Conservation (phyloP, 2,888 invertebrate species). For the Hirtodrosophila trivittata region DNA sequence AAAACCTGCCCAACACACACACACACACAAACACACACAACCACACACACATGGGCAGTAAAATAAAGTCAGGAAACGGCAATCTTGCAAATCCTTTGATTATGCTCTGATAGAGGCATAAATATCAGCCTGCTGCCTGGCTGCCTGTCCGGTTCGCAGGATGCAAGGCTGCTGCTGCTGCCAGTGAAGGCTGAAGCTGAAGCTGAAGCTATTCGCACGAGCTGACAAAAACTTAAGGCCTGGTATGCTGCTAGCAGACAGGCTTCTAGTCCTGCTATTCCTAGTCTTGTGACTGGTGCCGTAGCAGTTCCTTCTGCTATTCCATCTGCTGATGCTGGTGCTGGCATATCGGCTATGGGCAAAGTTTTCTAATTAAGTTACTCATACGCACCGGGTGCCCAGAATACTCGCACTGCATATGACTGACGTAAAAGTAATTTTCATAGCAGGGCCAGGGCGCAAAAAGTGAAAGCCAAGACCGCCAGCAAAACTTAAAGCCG, state of each 20-base stretch:
- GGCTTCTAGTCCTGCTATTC: neutral
- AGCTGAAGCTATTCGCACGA: constrained; percentile 40
- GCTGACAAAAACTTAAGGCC: constrained; percentile 52
- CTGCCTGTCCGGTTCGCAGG: neutral
- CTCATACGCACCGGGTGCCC: constrained; percentile 74
- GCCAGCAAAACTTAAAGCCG: constrained; percentile 56
- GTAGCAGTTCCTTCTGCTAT: neutral
- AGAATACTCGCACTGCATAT: constrained; percentile 52
- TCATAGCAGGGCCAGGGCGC: constrained; percentile 45
- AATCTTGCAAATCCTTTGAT: constrained; percentile 40
- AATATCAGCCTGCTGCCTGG: constrained; percentile 26
- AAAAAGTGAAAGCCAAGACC: constrained; percentile 57
- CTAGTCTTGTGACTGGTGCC: no score
- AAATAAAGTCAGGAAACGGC: constrained; percentile 4
- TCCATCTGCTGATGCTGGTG: constrained; percentile 9
- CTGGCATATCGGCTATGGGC: constrained; percentile 54
- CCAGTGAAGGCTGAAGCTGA: constrained; percentile 1
- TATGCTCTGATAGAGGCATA: constrained; percentile 47
- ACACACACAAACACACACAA: constrained; percentile 2
- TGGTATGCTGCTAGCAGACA: constrained; percentile 3
- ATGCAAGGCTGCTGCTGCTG: constrained; percentile 12
- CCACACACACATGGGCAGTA: neutral
- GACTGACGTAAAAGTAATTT: constrained; percentile 78
- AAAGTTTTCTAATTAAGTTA: constrained; percentile 79
- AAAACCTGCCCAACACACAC: constrained; percentile 10